Percentiles rank a stretch among this genome's conserved stretches.
These are phyloP conservation scores for Plectus sambesii DNA, from an alignment of 1,140 invertebrate species.

Conservation along the genomic window DNA sequence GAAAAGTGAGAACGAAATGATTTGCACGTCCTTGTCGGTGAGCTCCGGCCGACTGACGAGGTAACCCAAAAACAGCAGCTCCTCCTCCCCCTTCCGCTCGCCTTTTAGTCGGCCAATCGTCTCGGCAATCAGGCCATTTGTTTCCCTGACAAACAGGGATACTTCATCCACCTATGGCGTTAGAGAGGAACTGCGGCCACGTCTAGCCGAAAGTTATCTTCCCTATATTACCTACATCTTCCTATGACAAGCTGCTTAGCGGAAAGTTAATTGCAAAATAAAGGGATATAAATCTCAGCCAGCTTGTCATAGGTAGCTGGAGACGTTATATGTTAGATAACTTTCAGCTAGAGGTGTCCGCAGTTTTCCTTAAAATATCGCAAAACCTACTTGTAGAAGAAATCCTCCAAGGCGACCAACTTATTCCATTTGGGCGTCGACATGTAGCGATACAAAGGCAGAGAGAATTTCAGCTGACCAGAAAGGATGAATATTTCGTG, in stretches of 20 bases:
- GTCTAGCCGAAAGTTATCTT: no score
- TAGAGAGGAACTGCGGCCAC: no score
- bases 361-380: no score
- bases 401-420: conserved; percentile 44
- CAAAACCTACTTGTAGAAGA: conserved; percentile 38
- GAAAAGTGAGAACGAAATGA: conserved; percentile 67
- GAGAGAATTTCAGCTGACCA: conserved; percentile 41
- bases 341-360: no score
- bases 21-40: conserved; percentile 56
- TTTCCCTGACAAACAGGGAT: conserved; percentile 23
- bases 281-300: no score
- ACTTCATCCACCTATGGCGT: no score
- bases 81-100: conserved; percentile 41
- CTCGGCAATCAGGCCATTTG: conserved; percentile 35
- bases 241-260: no score
- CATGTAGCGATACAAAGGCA: conserved; percentile 43
- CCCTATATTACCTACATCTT: no score
- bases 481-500: conserved; percentile 45
- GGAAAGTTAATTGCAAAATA: no score
- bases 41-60: conserved; percentile 49
- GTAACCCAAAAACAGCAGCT: conserved; percentile 50
- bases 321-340: no score
- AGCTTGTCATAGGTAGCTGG: no score
- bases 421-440: conserved; percentile 43
- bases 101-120: conserved; percentile 30